Percentiles rank a stretch among this genome's conserved stretches.
These are phyloP conservation scores for Spongilla lacustris DNA, from an alignment of 37 sponge, comb jelly and placozoan species.

Conservation along the genomic window DNA sequence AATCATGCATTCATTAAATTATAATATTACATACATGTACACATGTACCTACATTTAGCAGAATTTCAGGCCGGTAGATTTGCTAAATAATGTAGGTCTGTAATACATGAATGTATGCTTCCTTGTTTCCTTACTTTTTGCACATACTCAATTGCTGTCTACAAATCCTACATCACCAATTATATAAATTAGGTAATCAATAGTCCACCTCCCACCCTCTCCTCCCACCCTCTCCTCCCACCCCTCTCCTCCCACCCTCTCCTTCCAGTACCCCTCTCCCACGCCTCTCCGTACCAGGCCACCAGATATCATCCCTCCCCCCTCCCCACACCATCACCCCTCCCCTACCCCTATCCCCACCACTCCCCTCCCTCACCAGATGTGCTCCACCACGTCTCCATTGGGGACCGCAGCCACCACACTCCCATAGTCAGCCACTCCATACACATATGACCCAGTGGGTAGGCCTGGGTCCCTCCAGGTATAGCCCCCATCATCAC, in stretches of 20 bases:
- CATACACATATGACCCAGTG: constrained; percentile 73
- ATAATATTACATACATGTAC: no score
- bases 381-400: constrained; percentile 83
- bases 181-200: no score
- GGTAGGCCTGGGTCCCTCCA: constrained; percentile 48
- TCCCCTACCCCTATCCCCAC: not conserved
- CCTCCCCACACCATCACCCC: not conserved
- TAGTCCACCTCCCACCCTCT: not conserved
- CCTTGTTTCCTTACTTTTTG: no score
- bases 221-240: not conserved
- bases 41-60: no score
- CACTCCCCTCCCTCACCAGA: constrained; percentile 5
- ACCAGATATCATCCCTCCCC: constrained; percentile 5
- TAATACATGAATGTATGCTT: no score
- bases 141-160: no score
- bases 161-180: no score
- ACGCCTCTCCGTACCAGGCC: constrained; percentile 24
- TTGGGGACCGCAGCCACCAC: constrained; percentile 74
- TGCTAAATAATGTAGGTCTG: no score
- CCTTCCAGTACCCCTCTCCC: no score
- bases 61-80: no score
- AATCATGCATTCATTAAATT: no score
- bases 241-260: no score
- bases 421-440: constrained; percentile 76
- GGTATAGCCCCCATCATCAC: constrained; percentile 53